phyloP scores from a whole-genome alignment of 2,888 invertebrate genomes.

The Hirtodrosophila trivittata region DNA sequence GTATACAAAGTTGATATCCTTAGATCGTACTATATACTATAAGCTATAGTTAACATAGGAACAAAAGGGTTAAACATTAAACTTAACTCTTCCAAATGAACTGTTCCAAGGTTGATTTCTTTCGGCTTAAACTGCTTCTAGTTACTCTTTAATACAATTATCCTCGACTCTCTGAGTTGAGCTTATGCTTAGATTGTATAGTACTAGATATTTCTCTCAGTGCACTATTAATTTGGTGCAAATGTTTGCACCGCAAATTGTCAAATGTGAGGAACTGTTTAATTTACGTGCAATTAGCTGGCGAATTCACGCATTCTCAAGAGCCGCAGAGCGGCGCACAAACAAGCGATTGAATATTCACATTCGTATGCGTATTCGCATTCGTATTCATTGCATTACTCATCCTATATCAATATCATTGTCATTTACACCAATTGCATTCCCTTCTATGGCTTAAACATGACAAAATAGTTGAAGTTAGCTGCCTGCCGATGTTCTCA shows the following conservation, averaged over 20 bases:
- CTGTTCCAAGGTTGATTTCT: no score
- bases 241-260: slow-evolving; percentile 62
- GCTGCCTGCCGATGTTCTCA: slow-evolving; percentile 5
- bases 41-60: no score
- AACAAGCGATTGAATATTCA: background rate
- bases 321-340: background rate
- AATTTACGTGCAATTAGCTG: slow-evolving; percentile 61
- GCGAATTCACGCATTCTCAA: slow-evolving; percentile 6
- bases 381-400: background rate
- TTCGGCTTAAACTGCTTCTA: no score
- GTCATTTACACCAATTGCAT: slow-evolving; percentile 7
- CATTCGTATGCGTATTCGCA: background rate
- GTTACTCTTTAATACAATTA: no score
- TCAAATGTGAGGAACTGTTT: slow-evolving; percentile 47
- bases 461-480: slow-evolving; percentile 19
- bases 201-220: slow-evolving; percentile 34
- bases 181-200: no score
- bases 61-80: no score
- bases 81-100: no score
- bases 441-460: slow-evolving; percentile 13
- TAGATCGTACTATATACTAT: no score
- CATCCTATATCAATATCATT: background rate
- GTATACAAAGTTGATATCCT: no score
- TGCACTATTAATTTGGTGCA: slow-evolving; percentile 52
- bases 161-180: no score